phyloP scores from a whole-genome alignment of 23 tunicate genomes.

The Trididemnum clinides region DNA sequence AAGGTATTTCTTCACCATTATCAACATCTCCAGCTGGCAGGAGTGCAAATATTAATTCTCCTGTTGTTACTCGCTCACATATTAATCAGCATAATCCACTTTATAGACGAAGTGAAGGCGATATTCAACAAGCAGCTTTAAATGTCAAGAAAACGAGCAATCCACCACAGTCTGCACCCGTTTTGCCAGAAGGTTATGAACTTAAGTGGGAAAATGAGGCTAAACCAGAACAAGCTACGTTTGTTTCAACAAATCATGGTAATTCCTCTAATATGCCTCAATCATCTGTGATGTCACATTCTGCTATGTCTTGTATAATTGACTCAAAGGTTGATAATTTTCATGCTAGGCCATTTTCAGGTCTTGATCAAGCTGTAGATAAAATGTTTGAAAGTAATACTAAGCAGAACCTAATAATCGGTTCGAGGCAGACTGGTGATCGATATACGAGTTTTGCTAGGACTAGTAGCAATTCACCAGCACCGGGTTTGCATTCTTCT shows the following conservation, averaged over 20 bases:
- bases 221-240: too few species aligned
- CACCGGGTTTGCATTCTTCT: not conserved
- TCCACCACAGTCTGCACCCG: slow-evolving; percentile 85
- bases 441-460: too few species aligned
- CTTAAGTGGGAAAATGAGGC: slow-evolving; percentile 40
- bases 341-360: too few species aligned
- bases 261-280: too few species aligned
- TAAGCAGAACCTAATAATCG: too few species aligned
- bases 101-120: slow-evolving; percentile 60
- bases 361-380: too few species aligned
- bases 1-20: slow-evolving; percentile 12
- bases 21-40: slow-evolving; percentile 33
- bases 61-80: slow-evolving; percentile 5
- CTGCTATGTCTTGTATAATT: too few species aligned
- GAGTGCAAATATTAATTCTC: not conserved
- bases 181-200: slow-evolving; percentile 58
- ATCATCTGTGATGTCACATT: too few species aligned
- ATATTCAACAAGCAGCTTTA: not conserved
- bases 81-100: slow-evolving; percentile 39
- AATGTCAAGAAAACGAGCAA: not conserved
- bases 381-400: too few species aligned
- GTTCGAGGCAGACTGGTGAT: too few species aligned
- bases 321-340: too few species aligned
- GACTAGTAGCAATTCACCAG: not conserved
- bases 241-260: too few species aligned